Evolutionary conservation across 92 coral and sea anemone genomes (phyloP).

Genomic region (Epizoanthus stellaris): DNA sequence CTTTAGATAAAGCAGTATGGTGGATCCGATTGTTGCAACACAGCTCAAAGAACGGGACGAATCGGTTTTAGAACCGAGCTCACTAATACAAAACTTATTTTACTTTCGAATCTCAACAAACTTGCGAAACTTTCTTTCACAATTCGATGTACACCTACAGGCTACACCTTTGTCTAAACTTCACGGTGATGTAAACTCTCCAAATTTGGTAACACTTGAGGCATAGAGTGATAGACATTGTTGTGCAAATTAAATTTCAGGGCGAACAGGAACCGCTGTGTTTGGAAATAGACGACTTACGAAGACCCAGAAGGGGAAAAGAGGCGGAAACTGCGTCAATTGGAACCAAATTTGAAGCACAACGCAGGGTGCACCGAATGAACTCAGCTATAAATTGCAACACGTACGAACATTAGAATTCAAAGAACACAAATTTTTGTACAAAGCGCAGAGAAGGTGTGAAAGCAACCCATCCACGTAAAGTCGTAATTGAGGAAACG

Average conservation of each 20-base stretch:
- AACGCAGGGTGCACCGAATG: background rate
- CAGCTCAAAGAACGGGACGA: too few relatives aligned
- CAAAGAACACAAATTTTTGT: background rate
- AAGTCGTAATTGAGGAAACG: background rate
- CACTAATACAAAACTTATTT: too few relatives aligned
- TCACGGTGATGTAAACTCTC: slow-evolving; percentile 21
- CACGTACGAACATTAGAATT: background rate
- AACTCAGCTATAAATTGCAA: background rate
- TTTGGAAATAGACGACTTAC: too few relatives aligned
- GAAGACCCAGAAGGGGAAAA: too few relatives aligned
- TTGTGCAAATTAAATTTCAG: slow-evolving; percentile 16
- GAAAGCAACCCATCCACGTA: background rate
- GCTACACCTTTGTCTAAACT: slow-evolving; percentile 5
- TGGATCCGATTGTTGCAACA: background rate
- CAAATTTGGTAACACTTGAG: slow-evolving; percentile 34
- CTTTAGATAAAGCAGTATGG: background rate
- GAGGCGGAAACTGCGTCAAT: background rate
- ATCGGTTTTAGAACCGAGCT: too few relatives aligned
- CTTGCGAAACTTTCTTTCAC: slow-evolving; percentile 42
- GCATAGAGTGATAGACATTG: slow-evolving; percentile 12
- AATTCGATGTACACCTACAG: background rate
- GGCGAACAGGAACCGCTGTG: too few relatives aligned
- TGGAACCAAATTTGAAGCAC: background rate
- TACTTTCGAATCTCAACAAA: background rate
- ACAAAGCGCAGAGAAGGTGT: background rate